A percentile compares a stretch with the other conserved stretches of the same genome.
Conservation (phyloP, 2,113 vertebrate species). For the Gasterosteus nipponicus region DNA sequence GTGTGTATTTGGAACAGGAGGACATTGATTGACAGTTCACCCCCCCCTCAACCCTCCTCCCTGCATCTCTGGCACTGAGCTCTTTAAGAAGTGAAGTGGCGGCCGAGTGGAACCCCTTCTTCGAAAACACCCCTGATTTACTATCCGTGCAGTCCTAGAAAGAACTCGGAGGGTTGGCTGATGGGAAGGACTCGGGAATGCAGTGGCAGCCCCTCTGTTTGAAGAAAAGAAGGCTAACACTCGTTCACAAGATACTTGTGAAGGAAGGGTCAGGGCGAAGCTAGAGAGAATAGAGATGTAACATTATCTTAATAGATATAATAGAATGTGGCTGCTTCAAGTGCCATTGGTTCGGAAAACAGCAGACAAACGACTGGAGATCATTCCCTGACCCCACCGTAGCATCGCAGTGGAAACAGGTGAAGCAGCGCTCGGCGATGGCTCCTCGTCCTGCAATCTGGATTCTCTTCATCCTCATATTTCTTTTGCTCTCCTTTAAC, state of each 20-base stretch:
- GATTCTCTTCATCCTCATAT: conserved; percentile 12
- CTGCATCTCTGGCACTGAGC: conserved; percentile 26
- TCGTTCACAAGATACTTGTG: conserved; percentile 43
- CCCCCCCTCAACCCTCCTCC: neutral
- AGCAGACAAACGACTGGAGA: neutral
- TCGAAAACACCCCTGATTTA: conserved; percentile 64
- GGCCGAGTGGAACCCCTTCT: conserved; percentile 57
- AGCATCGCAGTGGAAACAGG: conserved; percentile 11
- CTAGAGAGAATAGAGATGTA: neutral
- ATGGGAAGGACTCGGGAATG: conserved; percentile 26
- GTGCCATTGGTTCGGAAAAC: neutral
- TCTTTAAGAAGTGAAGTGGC: conserved; percentile 63
- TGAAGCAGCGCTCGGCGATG: neutral
- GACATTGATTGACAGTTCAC: conserved; percentile 52
- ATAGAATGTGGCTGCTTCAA: conserved; percentile 3
- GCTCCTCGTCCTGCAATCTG: conserved; percentile 5
- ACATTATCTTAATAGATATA: conserved; percentile 18
- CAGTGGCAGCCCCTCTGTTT: conserved; percentile 30
- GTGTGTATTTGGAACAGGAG: conserved; percentile 28
- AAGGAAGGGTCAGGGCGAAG: conserved; percentile 23
- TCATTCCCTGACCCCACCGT: conserved; percentile 2
- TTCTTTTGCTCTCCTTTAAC: conserved; percentile 13
- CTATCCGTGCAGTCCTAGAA: conserved; percentile 36
- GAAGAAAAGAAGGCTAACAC: conserved; percentile 53
- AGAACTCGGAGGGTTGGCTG: neutral